Base-by-base conservation (phyloP, 2,797 vertebrate genomes). In the Ataeniobius toweri region DNA sequence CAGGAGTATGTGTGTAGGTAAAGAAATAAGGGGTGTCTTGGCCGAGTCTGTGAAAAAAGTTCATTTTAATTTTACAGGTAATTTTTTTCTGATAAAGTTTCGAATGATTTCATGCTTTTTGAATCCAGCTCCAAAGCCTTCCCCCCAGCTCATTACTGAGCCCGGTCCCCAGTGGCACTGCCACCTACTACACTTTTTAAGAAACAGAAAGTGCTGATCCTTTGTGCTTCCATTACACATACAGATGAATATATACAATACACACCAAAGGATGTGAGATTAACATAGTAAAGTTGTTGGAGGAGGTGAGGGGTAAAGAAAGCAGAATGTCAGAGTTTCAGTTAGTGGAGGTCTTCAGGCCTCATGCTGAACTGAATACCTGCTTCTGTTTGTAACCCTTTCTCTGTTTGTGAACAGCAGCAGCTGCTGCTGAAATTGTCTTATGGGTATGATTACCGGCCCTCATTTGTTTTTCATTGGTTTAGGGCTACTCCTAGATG, bases 51-150 rank as follows among this genome's bases (percentile, higher is more conserved):
- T 76, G 79, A 72, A 87, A 87, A 36, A 89, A 86, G 80, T 89
- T 87, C 85, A 88, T 67, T 85, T 91, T 94, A 61, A 92, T 94
- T 94, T 94, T 89, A 86, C 89, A 92, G 92, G 92, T 94, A 92
- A 93, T 94, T 89, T 85, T 94, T 94, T 94, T 89, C 81, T 88
- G 85, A 81, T 86, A 76, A 81, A 87, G 80, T 91, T 91, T 85
- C 76, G 77, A 90, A 91, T 91, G 90, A 95, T 96, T 96, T 95
- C 93, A 95, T 91, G 94, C 81, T 91, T 94, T 94, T 95, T 92
- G 92, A 93, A 86, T 89, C 82, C 87, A 87, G 82, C 77, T 81
- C 53, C 58, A 91, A 77, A 88, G 73, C 48, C 56, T 78, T 90
- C 9, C 4, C n/a, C 87, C 85, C 85, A 75, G 78, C 87, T 94